Evolutionary conservation across 2,113 vertebrate genomes (phyloP), one percentile per base, ranked within the genome.

Genomic region (Apus apus): DNA sequence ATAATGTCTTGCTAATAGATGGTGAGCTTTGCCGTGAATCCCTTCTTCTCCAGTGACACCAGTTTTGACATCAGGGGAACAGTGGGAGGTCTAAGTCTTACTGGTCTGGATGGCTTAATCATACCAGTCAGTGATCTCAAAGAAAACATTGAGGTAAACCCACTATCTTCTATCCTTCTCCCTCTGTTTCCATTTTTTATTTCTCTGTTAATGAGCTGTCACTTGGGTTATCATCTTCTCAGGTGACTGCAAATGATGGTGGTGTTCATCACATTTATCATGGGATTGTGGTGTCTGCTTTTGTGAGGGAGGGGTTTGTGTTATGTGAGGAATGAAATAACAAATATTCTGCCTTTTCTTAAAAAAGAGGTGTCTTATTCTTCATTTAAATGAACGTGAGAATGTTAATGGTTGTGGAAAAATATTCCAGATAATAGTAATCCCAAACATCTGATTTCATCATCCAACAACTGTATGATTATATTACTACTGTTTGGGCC

Each of bases 11-110:
- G 13, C 94, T 94, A 57, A 78, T 82, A 99, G 99, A 99, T 99
- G 99, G 98, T 98, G 97, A 99, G 98, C 96, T 99, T 99, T 96
- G 97, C 97, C 13, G 88, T 96, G 88, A 99, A 98, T 92, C 99
- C 99, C 11, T 99, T 99, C 93, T 97, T 97, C 27, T 98, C 98
- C 96, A 94, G 68, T 62, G 94, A 98, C 21, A 61, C 66, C 46
- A 97, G 75, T 11, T 97, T 98, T 65, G 86, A 97, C 40, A 97
- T 99, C 97, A 98, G 97, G 13, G 98, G 99, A 96, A 97, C 97
- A 38, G 98, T 99, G 19, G 99, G 98, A 78, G 98, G 98, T 11
- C 96, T 99, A 43, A 97, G 98, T 77, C 98, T 99, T 78, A 98
- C 98, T 89, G 98, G 89, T 87, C 34, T 97, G 21, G 95, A 99